Evolutionary conservation across 1,140 invertebrate genomes (phyloP).

Genomic region (Centruroides sculpturatus): DNA sequence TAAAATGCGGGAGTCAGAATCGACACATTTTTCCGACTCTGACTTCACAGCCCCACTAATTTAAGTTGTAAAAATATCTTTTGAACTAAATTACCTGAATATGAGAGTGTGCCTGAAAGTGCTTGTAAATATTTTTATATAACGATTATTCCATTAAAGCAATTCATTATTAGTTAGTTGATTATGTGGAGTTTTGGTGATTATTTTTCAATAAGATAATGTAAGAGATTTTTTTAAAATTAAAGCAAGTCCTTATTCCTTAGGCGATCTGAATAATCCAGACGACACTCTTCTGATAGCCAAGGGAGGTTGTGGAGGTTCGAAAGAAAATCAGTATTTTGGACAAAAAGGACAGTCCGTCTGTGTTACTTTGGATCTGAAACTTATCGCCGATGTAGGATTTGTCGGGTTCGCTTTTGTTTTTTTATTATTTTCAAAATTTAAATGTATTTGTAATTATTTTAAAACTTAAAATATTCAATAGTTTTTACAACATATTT

Average conservation of each 20-base stretch:
- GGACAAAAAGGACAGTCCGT: slow-evolving; percentile 52
- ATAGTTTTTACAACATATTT: too few relatives aligned
- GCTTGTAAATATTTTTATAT: too few relatives aligned
- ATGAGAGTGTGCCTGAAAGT: too few relatives aligned
- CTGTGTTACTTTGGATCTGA: slow-evolving; percentile 58
- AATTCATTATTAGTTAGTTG: not conserved
- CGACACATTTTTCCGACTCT: too few relatives aligned
- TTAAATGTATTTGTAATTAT: too few relatives aligned
- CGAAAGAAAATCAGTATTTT: slow-evolving; percentile 47
- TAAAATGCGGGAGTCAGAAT: too few relatives aligned
- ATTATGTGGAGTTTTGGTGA: not conserved
- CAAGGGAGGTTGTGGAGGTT: slow-evolving; percentile 59
- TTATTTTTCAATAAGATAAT: slow-evolving; percentile 18
- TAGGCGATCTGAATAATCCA: slow-evolving; percentile 59
- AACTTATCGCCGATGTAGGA: slow-evolving; percentile 78
- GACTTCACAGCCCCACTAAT: too few relatives aligned
- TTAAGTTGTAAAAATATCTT: too few relatives aligned
- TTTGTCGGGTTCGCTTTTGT: slow-evolving; percentile 51
- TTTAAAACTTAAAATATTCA: too few relatives aligned
- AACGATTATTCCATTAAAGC: too few relatives aligned
- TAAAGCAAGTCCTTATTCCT: not conserved
- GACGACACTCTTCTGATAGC: slow-evolving; percentile 50
- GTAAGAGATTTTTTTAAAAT: not conserved
- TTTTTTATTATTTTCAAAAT: too few relatives aligned
- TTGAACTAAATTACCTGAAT: too few relatives aligned